Evolutionary conservation across 2,888 invertebrate genomes (phyloP), one percentile per base, ranked within the genome.

Genomic region (Rhaphigaster nebulosa): DNA sequence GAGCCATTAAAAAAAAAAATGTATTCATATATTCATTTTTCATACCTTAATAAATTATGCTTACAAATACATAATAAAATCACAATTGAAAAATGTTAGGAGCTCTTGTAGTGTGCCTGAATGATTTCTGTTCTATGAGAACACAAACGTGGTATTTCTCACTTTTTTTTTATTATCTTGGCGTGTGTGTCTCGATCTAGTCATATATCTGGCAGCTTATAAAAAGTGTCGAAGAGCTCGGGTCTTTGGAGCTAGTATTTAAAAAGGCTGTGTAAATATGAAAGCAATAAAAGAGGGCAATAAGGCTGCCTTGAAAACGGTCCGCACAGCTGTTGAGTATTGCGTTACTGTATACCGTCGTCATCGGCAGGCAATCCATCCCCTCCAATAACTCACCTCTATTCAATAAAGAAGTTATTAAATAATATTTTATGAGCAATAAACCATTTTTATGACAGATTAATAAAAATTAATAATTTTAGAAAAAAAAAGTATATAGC

Each of bases 221-320:
- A 70, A 65, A 65, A 65, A 65, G 65, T 65, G 65, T 65, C 65
- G 29, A 65, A 65, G 65, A 65, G 29, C 65, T 65, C 10, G 34
- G 34, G 34, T 70, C 70, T 70, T 70, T 70, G 70, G 70, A 34
- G 70, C 70, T 70, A 70, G 70, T 70, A 70, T 70, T 70, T 70
- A 70, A 70, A 70, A 70, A 70, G 70, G 70, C 70, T 70, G 70
- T 70, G 70, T 70, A 70, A 70, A 70, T 70, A 70, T 70, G 70
- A 70, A 70, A 70, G 70, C 70, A 70, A 70, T 70, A 70, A 70
- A 70, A 70, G 70, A 70, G 34, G 4, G 70, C 34, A 70, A 70
- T 70, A 70, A 70, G 34, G 34, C 34, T 29, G n/a, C 29, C 65
- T 15, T 65, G 13, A 29, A 65, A 29, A 5, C 1, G 6, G 34